Base-by-base conservation (phyloP, 2,888 invertebrate genomes). In the Nemapogon koenigi region DNA sequence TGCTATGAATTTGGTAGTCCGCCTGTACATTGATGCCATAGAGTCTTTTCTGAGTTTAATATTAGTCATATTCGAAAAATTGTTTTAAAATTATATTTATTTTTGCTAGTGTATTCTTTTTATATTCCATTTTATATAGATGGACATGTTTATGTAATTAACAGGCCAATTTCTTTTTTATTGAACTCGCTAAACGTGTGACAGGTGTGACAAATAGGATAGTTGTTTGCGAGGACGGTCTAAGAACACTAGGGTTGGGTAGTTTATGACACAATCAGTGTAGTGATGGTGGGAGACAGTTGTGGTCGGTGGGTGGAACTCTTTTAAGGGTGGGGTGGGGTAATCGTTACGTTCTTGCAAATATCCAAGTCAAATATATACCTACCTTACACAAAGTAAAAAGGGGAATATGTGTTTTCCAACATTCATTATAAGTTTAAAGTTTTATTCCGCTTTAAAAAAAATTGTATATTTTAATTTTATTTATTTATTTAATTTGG, bases 1-100 rank as follows among this genome's bases (percentile, higher is more conserved):
- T 4, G 68, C 52, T 2, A 76, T 38, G 39, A 76, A 78, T 47
- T 69, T 76, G 0, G 78, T 72, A n/a, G 78, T 78, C 50, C 65
- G 73, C 38, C 61, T 65, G 33, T 66, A 78, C 2, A 69, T 75
- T 2, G 68, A 63, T 3, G 72, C 70, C 3, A 78, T 70, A 1
- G 76, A 76, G 46, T 75, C 73, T 31, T 68, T 55, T 43, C 76
- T 57, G 11, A 57, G 53, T 51, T 60, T 63, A 50, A 72, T 59
- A 43, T 56, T 60, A 41, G 59, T 58, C 40, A 59, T 59, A 11
- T 52, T 62, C 37, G 41, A 13, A 11, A 13, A 22, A 35, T 35
- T 35, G 22, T 19, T 35, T 19, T 35, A 35, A 31, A 16, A 7
- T 31, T 3, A 2, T 17, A 22, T 19, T 22, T 2, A 35, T 4